phyloP scores from a whole-genome alignment of 2,888 invertebrate species.

The Cryptus viduatorius region DNA sequence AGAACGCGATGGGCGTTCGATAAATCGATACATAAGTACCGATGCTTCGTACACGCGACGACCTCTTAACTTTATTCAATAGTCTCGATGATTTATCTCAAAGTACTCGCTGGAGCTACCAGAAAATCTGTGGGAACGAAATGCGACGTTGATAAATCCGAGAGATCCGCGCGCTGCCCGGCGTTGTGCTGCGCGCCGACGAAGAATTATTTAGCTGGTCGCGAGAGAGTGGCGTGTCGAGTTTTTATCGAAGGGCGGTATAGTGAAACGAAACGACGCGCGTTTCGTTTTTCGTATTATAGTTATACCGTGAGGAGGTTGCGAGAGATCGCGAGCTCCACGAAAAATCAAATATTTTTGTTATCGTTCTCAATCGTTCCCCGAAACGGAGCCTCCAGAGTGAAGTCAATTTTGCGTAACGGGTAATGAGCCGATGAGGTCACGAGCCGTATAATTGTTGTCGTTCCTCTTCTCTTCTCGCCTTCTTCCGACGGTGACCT shows the following conservation, averaged over 20 bases:
- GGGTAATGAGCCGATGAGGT: constrained; percentile 63
- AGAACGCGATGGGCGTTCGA: too few species aligned
- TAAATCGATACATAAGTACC: too few species aligned
- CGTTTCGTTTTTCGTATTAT: background rate
- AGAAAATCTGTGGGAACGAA: constrained; percentile 52
- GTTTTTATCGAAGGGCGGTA: constrained; percentile 52
- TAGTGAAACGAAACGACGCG: constrained; percentile 24
- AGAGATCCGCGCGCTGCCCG: constrained; percentile 15
- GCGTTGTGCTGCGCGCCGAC: constrained; percentile 11
- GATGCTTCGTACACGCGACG: too few species aligned
- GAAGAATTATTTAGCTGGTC: constrained; percentile 62
- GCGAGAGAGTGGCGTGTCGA: constrained; percentile 52
- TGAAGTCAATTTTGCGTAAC: constrained; percentile 31
- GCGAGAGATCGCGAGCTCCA: background rate
- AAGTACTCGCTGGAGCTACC: too few species aligned
- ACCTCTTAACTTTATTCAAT: background rate
- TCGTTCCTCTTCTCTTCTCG: constrained; percentile 36
- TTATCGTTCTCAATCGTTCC: constrained; percentile 12
- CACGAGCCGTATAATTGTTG: constrained; percentile 57
- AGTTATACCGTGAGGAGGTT: background rate
- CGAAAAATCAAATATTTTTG: constrained; percentile 1
- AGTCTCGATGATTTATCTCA: background rate
- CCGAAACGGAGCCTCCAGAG: background rate
- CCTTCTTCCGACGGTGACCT: constrained; percentile 34
- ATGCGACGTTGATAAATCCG: constrained; percentile 54